Conservation (phyloP, 1,140 invertebrate species). For the Cecropterus lyciades region DNA sequence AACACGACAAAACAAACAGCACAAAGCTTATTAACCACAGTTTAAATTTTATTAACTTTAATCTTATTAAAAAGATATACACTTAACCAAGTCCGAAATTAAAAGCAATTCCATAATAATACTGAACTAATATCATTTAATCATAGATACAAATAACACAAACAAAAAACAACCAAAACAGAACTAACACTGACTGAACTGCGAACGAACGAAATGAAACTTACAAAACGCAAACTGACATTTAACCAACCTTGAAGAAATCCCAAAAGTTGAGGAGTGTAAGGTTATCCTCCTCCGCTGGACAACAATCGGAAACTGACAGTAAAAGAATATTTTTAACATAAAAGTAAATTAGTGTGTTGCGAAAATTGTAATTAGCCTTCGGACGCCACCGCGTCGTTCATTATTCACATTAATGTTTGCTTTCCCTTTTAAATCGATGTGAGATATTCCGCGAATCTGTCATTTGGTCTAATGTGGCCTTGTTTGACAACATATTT, state of each 20-base stretch:
- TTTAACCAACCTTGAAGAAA: constrained; percentile 20
- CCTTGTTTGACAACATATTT: background rate
- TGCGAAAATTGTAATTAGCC: constrained; percentile 46
- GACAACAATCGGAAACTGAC: constrained; percentile 42
- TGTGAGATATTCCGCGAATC: constrained; percentile 24
- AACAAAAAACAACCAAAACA: background rate
- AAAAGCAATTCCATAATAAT: too few relatives aligned
- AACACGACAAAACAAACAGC: too few relatives aligned
- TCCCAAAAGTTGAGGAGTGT: background rate
- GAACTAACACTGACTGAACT: constrained; percentile 2
- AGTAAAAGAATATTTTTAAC: constrained; percentile 37
- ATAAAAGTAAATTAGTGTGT: constrained; percentile 48
- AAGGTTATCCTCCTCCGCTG: constrained; percentile 12
- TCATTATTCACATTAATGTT: constrained; percentile 13
- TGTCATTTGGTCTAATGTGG: constrained; percentile 22
- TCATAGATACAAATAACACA: background rate
- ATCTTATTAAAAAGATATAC: too few relatives aligned
- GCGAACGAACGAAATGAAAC: background rate
- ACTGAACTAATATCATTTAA: too few relatives aligned
- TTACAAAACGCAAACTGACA: constrained; percentile 4
- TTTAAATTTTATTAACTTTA: too few relatives aligned
- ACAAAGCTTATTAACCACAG: too few relatives aligned
- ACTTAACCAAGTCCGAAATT: too few relatives aligned
- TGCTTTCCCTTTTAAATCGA: constrained; percentile 41
- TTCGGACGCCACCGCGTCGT: constrained; percentile 39